phyloP scores from a whole-genome alignment of 2,797 vertebrate genomes.

The Falco biarmicus region DNA sequence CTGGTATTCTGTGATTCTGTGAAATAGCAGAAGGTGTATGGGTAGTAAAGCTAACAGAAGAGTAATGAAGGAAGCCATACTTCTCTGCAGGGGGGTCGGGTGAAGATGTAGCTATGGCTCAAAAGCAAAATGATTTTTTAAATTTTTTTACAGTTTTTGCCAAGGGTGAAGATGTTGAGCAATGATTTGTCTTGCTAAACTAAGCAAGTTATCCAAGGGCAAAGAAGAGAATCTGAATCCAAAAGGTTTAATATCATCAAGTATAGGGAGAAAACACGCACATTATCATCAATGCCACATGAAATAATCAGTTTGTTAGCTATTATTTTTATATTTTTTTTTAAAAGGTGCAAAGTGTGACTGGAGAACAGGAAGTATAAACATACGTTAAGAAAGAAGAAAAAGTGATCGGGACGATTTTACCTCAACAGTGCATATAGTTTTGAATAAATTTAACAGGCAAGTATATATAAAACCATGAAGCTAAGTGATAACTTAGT shows the following conservation, averaged over 20 bases:
- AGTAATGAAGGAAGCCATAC: background rate
- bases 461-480: background rate
- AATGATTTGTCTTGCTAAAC: background rate
- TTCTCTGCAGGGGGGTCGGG: fast-evolving
- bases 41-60: background rate
- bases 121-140: background rate
- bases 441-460: background rate
- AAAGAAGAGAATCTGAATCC: background rate
- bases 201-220: background rate
- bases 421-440: background rate
- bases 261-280: background rate
- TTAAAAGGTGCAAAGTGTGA: background rate
- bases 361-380: background rate
- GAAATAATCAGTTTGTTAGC: background rate
- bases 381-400: background rate
- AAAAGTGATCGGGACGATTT: background rate
- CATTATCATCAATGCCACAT: background rate
- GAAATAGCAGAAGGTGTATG: background rate
- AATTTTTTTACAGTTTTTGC: background rate
- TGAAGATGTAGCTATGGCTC: background rate
- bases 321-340: background rate
- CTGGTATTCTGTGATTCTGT: background rate
- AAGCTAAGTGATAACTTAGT: background rate
- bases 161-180: background rate
- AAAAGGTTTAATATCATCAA: background rate